Base-by-base conservation (phyloP, 2,888 invertebrate genomes). In the Maniola hyperantus region DNA sequence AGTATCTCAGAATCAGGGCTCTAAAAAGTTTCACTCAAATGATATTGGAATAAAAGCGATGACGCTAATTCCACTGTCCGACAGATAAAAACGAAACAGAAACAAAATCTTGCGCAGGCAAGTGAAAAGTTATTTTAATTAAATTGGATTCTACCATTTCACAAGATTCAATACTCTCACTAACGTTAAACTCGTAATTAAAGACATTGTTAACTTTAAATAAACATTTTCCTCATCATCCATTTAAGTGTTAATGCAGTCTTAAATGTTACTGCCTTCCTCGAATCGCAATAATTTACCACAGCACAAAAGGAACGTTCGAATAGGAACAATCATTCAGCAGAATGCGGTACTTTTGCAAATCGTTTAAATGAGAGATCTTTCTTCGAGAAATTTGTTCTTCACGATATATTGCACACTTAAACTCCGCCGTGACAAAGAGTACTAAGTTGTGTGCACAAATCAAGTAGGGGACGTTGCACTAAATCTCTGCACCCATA, bases 401-500 rank as follows among this genome's bases (percentile, higher is more conserved):
- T 75, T 75, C 73, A 77, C 82, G 83, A 90, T 89, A 88, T 87
- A 90, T 87, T 84, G 85, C 87, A 83, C 82, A 83, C 81, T 87
- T 83, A 85, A 84, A 79, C 76, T 77, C 79, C 77, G 77, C 73
- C 76, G 79, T 82, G 81, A 87, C 88, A 87, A 88, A 87, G 88
- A 88, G 81, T 79, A 78, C 77, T 79, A 79, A 83, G 83, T 84
- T 83, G 80, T 78, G 80, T 77, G 79, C 83, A 89, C 90, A 91
- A 88, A 90, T 90, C 90, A 89, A 83, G 80, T 69, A 72, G 73
- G 74, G 77, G 81, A 83, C 84, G 82, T 76, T 53, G 77, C 83
- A 79, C 79, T 90, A 89, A 89, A 91, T 91, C 89, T 87, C 77
- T 70, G 66, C 71, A 78, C 73, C 84, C 83, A 84, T 90, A 89